Evolutionary conservation across 2,797 vertebrate species (phyloP), one percentile per base, ranked within the genome.

Genomic region (Brachymystax lenok): DNA sequence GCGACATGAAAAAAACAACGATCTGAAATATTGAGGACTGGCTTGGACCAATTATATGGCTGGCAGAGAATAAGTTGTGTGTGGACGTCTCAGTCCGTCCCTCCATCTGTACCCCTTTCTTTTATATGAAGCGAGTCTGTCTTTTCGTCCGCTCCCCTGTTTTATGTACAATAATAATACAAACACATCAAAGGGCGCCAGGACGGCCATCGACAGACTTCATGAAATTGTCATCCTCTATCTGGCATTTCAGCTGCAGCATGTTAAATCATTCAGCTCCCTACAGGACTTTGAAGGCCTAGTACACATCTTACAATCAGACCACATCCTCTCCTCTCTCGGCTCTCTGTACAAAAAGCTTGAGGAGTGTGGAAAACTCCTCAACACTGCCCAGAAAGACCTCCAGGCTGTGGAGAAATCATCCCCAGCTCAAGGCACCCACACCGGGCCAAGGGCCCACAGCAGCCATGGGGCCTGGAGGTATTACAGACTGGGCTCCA

Each of bases 201-300:
- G n/a, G 56, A n/a, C 56, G 21, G 7, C n/a, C 73, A 74, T 79
- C 19, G 68, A 80, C 27, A 66, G 1, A 17, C 64, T 74, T 84
- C 79, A 87, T 86, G 82, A 87, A 91, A 89, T 81, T 82, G 78
- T 86, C 69, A 79, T 83, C 56, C 78, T 78, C 78, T 84, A 76
- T 77, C 78, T 85, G 77, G 82, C 80, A 70, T 78, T 86, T 87
- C 79, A 84, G 83, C 85, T 75, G n/a, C 86, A 85, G 76, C 82
- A 80, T 79, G 40, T 83, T 91, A 84, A 90, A 91, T 91, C 84
- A 91, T 91, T 91, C 80, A 91, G 73, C 70, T 51, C 73, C 67
- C 5, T 5, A 71, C 71, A 2, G 56, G 21, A 61, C 56, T 75
- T n/a, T 35, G 51, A 77, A 68, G 54, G 64, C 73, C 77, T 69